Evolutionary conservation across 2,113 vertebrate species (phyloP).

Genomic region (Cephalopterus ornatus): DNA sequence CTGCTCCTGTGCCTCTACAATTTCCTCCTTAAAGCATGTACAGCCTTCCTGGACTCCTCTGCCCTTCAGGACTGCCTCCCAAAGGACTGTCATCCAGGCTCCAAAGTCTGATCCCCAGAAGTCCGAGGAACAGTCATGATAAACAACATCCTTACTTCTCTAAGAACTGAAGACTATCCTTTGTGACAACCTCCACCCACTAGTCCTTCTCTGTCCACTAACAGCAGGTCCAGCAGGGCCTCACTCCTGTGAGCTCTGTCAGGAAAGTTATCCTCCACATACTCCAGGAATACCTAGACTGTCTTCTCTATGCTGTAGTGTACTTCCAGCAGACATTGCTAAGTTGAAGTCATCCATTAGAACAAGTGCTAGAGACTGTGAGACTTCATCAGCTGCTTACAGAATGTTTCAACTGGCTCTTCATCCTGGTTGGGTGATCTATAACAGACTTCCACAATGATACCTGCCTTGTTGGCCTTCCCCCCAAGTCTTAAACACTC

Average conservation of each 20-base stretch:
- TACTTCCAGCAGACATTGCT: neutral
- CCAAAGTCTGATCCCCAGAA: neutral
- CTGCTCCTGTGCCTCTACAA: neutral
- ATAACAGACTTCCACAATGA: neutral
- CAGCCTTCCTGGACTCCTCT: neutral
- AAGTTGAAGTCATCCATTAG: neutral
- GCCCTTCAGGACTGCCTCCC: neutral
- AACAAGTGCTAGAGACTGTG: neutral
- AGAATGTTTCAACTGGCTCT: neutral
- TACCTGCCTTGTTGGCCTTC: neutral
- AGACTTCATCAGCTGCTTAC: neutral
- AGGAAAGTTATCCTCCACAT: neutral
- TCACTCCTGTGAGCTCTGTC: neutral
- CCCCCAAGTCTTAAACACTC: neutral
- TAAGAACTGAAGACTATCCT: neutral
- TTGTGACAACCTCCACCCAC: neutral
- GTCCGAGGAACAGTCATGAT: neutral
- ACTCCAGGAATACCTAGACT: neutral
- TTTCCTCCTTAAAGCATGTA: neutral
- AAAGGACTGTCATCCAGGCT: neutral
- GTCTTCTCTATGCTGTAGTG: neutral
- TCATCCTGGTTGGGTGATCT: neutral
- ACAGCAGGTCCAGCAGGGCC: neutral
- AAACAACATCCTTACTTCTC: neutral
- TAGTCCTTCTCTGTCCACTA: neutral